Evolutionary conservation across 2,888 invertebrate genomes (phyloP).

Genomic region (Pyralis farinalis): DNA sequence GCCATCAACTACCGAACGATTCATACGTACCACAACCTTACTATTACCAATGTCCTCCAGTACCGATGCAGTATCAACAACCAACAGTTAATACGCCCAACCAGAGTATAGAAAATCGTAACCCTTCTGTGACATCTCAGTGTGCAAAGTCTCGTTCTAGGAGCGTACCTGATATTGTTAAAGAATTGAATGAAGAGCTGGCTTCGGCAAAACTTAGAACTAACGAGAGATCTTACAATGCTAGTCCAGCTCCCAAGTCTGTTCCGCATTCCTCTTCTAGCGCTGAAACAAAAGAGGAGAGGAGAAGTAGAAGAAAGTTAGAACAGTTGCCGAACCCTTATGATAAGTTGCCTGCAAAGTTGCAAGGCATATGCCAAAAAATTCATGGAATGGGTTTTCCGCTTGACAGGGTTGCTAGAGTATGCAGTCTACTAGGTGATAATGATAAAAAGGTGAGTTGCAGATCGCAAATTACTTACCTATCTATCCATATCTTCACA

Average conservation of each 20-base stretch:
- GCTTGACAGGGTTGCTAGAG: slow-evolving; percentile 88
- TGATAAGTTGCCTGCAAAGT: slow-evolving; percentile 65
- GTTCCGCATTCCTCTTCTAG: slow-evolving; percentile 38
- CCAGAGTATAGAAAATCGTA: slow-evolving; percentile 29
- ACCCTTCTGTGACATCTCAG: slow-evolving; percentile 27
- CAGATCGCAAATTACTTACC: too few species aligned
- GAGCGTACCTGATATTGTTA: slow-evolving; percentile 88
- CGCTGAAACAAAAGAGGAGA: slow-evolving; percentile 41
- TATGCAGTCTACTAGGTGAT: slow-evolving; percentile 88
- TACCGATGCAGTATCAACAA: slow-evolving; percentile 42
- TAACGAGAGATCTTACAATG: slow-evolving; percentile 72
- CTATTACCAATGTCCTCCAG: slow-evolving; percentile 57
- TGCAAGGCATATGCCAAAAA: slow-evolving; percentile 85
- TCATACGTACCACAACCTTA: slow-evolving; percentile 63
- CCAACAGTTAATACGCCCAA: slow-evolving; percentile 23
- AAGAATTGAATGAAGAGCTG: slow-evolving; percentile 86
- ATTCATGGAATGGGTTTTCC: slow-evolving; percentile 95
- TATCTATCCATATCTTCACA: too few species aligned
- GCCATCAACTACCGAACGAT: slow-evolving; percentile 39
- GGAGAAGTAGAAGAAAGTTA: slow-evolving; percentile 40
- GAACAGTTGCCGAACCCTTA: slow-evolving; percentile 62
- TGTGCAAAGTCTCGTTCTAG: slow-evolving; percentile 70
- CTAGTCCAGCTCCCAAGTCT: slow-evolving; percentile 67
- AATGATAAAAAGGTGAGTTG: slow-evolving; percentile 89
- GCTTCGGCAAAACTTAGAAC: slow-evolving; percentile 65